Conservation (phyloP, 2,888 invertebrate genomes). For the Tipula lateralis region DNA sequence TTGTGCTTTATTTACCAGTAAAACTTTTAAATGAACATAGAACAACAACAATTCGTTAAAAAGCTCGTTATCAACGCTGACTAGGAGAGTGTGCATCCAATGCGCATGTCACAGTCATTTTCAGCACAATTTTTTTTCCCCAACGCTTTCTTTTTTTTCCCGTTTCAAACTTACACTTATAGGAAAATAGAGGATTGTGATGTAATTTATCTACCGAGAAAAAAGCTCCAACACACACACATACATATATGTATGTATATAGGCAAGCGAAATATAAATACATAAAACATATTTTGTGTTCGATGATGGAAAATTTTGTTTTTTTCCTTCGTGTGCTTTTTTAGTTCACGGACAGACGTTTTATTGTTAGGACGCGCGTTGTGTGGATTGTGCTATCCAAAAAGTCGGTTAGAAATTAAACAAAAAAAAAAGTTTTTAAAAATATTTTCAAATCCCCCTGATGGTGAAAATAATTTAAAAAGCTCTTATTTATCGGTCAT, state of each 20-base stretch:
- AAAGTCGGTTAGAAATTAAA: too few species aligned
- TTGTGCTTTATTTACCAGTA: slow-evolving; percentile 24
- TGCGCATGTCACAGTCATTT: not conserved
- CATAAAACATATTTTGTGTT: not conserved
- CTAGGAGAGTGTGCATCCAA: not conserved
- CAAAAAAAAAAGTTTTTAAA: not conserved
- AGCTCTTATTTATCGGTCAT: not conserved
- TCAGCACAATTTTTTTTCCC: not conserved
- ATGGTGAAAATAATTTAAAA: not conserved
- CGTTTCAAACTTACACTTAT: not conserved
- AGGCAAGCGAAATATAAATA: not conserved
- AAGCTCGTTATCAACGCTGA: not conserved
- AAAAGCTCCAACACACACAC: not conserved
- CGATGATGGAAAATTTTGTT: not conserved
- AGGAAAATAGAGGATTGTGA: not conserved
- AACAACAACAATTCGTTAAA: not conserved
- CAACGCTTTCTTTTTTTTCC: not conserved
- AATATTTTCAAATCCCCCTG: too few species aligned
- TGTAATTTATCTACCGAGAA: slow-evolving; percentile 1
- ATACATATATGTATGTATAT: not conserved
- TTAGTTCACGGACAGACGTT: slow-evolving; percentile 20
- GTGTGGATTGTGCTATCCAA: not conserved
- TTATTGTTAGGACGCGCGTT: not conserved
- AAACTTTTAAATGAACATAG: not conserved
- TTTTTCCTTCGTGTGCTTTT: not conserved